Evolutionary conservation across 2,888 invertebrate genomes (phyloP).

Genomic region (Stratiomys singularior): DNA sequence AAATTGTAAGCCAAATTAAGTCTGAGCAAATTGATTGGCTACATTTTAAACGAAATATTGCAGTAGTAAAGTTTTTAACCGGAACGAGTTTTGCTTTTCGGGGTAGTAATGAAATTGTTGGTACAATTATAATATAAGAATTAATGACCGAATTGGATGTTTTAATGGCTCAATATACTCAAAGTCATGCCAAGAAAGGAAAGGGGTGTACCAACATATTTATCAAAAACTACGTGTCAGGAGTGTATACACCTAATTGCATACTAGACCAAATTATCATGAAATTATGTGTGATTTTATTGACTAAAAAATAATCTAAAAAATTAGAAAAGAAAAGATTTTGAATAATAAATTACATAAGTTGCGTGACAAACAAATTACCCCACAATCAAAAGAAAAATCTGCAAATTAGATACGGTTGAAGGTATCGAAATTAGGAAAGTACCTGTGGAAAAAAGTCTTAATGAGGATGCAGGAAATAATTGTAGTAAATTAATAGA

Average conservation of each 20-base stretch:
- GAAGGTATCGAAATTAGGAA: too few relatives aligned
- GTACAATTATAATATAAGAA: conserved; percentile 35
- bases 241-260: conserved; percentile 43
- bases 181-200: conserved; percentile 24
- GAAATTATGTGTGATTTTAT: too few relatives aligned
- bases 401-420: too few relatives aligned
- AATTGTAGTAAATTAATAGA: too few relatives aligned
- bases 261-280: neutral
- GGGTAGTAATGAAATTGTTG: conserved; percentile 28
- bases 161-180: conserved; percentile 39
- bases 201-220: conserved; percentile 42
- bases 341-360: too few relatives aligned
- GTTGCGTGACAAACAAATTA: too few relatives aligned
- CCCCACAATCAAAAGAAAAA: too few relatives aligned
- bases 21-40: conserved; percentile 35
- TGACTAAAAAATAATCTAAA: too few relatives aligned
- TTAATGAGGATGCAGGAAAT: too few relatives aligned
- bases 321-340: too few relatives aligned
- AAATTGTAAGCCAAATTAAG: conserved; percentile 27
- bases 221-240: conserved; percentile 47
- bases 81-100: conserved; percentile 39
- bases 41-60: conserved; percentile 16
- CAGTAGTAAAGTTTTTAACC: conserved; percentile 25
- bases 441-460: too few relatives aligned
- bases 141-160: conserved; percentile 46